Evolutionary conservation across 2,113 vertebrate genomes (phyloP), one percentile per base, ranked within the genome.

Genomic region (Bufo gargarizans): DNA sequence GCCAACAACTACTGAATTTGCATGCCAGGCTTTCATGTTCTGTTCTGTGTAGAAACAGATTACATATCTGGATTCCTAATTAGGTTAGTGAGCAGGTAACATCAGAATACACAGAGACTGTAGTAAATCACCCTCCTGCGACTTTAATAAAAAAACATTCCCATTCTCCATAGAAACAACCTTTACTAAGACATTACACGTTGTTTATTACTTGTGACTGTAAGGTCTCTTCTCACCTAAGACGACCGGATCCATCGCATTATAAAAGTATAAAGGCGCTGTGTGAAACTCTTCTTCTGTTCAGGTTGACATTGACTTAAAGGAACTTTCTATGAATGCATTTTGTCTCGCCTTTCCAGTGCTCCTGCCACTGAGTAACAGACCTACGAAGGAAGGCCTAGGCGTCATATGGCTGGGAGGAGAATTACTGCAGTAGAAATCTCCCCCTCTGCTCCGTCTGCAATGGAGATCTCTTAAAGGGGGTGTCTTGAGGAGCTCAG

Each of bases 91-190:
- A 49, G 72, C 14, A 20, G 20, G 50, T 76, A 50, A 72, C 69
- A 45, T 0, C 69, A 72, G 69, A 45, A 76, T 50, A 49, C 49
- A 76, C 55, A 17, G 22, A 59, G n/a, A 79, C 4, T 59, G 59
- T 22, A 43, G 4, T 45, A 12, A 59, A 33, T 79, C 7, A 47
- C 47, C 45, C 72, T 76, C 72, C 0, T 19, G 72, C 47, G 72
- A 76, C 72, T 47, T 74, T 74, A 50, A 76, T 76, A 49, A 3
- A 50, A 80, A 50, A 80, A 58, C 53, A 80, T 80, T 59, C 17
- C 55, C 22, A 80, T 33, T 58, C 55, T 45, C 53, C 78, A 80
- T 43, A 59, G 56, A 80, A 33, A 59, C 59, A 43, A 80, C 33
- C 50, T 80, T 43, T 59, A 33, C 17, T 5, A 9, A 49, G 6